Base-by-base conservation (phyloP, 2,113 vertebrate genomes). In the Carassius carassius region DNA sequence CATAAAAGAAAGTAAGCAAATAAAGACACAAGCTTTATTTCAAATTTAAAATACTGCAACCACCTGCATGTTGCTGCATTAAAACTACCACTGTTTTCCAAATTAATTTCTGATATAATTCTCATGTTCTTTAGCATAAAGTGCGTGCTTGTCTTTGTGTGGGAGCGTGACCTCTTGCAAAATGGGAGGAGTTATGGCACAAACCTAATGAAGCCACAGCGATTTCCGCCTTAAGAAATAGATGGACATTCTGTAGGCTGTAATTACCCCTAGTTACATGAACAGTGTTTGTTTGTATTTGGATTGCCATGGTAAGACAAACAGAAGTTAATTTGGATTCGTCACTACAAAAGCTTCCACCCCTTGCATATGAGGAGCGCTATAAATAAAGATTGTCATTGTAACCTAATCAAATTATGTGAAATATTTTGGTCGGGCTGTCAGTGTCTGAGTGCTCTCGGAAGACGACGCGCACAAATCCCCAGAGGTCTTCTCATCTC, bases 311-410 rank as follows among this genome's bases (percentile, higher is more conserved):
- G 60, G 80, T 58, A 70, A 91, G 91, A 83, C 81, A 86, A 85
- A 87, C 88, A 87, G 23, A 88, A 76, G 87, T 87, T 92, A 87
- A 90, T 94, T 89, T 90, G 86, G 91, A 92, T 91, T 80, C 86
- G 81, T 91, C 70, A 85, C 85, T 85, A 82, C 87, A 88, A 86
- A 77, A 62, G 89, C 83, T 79, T 83, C 65, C 63, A 73, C 81
- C 87, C 73, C 88, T 87, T 90, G 87, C 90, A 89, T 92, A 91
- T 91, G 87, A 91, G 83, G 79, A 80, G 41, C 81, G 91, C 93
- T 94, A 94, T 93, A 94, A 95, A 94, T 94, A 94, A 93, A 93
- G 92, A 93, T 91, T 92, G 92, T 94, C 92, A 92, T 91, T 86
- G 91, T 92, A 94, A 93, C 91, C 93, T 93, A 94, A 94, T 95